Conservation (phyloP, 2,797 vertebrate species). For the Holocentrus rufus region DNA sequence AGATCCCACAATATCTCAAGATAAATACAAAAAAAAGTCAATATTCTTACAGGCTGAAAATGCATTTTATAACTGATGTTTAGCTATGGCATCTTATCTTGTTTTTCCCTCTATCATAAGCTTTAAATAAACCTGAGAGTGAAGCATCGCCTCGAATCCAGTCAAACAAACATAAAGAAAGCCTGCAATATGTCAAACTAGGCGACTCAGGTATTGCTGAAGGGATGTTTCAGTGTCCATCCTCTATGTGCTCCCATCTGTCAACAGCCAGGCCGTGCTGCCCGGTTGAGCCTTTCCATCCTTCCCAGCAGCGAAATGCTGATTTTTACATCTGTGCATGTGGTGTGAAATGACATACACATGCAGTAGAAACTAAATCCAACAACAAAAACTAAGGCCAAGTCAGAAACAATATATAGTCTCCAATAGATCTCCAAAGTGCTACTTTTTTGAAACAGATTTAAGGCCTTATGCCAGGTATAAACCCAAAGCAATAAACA, state of each 20-base stretch:
- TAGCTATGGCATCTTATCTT: not conserved
- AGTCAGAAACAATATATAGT: constrained; percentile 34
- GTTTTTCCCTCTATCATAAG: not conserved
- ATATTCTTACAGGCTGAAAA: no score
- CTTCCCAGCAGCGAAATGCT: no score
- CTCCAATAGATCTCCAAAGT: constrained; percentile 34
- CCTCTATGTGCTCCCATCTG: not conserved
- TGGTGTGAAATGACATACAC: not conserved
- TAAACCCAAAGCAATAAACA: constrained; percentile 80
- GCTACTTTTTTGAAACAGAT: constrained; percentile 35
- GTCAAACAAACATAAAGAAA: not conserved
- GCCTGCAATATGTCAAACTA: not conserved
- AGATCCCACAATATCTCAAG: no score
- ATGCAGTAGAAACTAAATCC: constrained; percentile 12
- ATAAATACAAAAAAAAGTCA: no score
- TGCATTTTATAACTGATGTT: not conserved
- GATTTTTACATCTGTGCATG: not conserved
- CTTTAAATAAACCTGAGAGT: not conserved
- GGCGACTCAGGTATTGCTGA: not conserved
- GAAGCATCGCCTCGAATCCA: not conserved
- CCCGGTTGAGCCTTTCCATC: not conserved
- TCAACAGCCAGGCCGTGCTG: not conserved
- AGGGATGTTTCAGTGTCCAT: not conserved
- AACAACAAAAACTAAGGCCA: constrained; percentile 5
- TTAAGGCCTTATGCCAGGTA: constrained; percentile 30